Base-by-base conservation (phyloP, 2,888 invertebrate genomes). In the Pterostichus madidus region DNA sequence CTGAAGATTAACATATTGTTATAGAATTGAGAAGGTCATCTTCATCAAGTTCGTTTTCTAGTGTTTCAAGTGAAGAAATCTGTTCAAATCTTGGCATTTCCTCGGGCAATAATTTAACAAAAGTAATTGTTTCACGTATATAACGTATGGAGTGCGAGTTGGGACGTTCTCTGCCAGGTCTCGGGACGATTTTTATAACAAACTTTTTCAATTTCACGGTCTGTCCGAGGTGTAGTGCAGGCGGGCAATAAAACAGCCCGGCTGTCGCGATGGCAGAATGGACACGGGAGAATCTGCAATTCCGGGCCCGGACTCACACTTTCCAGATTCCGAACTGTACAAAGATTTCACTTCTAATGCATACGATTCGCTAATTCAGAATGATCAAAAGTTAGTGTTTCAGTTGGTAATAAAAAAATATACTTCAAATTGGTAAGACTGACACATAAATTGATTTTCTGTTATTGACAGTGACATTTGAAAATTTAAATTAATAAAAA, bases 261-360 rank as follows among this genome's bases (percentile, higher is more conserved):
- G 17, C 56, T 39, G 39, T 39, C 39, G 39, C 39, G 39, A 39
- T 39, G 39, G 39, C 3, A 8, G 31, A 59, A 59, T 59, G 59
- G 59, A 59, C 59, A 59, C 24, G 86, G 87, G 88, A 86, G 87
- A 88, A 88, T 89, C 87, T 88, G 88, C 88, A 88, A 88, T 88
- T 88, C 87, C 86, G 85, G 86, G 85, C 85, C 85, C 84, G 84
- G 24, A 24, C 24, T 24, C 24, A 24, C 24, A 24, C 24, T 1
- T 24, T 24, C 24, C 24, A 24, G 24, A 3, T 24, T 24, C 24
- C 24, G 86, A 84, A 59, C 31, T 31, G 59, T 31, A 24, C 10
- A 17, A 59, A 4, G 6, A 15, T 17, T 13, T 17, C 53, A 53
- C 5, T 39, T 8, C 1, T 39, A 3, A 6, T 5, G 39, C 5